phyloP scores from a whole-genome alignment of 2,113 vertebrate species.

The Myrmecophaga tridactyla region DNA sequence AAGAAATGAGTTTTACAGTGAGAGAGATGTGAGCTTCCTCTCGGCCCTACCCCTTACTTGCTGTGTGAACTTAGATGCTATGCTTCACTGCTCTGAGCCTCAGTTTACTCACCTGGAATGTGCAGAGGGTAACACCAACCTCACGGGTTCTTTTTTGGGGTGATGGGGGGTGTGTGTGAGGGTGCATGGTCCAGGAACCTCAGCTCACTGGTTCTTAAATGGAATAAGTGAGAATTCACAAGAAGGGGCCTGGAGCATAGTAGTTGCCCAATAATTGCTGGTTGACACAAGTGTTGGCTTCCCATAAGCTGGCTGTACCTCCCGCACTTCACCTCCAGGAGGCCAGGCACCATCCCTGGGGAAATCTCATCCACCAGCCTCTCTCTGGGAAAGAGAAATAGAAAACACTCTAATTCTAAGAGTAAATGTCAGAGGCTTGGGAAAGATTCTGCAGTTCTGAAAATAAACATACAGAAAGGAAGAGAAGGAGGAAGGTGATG shows the following conservation, averaged over 20 bases:
- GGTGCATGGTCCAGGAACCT: too few relatives aligned
- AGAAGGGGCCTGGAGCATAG: background rate
- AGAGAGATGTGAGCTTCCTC: background rate
- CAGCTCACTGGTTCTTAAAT: background rate
- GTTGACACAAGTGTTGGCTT: background rate
- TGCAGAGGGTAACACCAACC: background rate
- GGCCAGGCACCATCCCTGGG: background rate
- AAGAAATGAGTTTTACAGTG: background rate
- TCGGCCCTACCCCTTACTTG: background rate
- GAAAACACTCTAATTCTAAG: conserved; percentile 54
- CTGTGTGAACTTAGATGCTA: background rate
- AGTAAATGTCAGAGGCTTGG: conserved; percentile 61
- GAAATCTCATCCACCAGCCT: background rate
- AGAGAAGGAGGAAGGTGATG: background rate
- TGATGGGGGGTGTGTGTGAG: too few relatives aligned
- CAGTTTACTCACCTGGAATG: background rate
- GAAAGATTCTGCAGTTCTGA: conserved; percentile 31
- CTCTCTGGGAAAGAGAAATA: background rate
- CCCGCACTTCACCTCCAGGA: background rate
- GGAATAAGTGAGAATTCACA: background rate
- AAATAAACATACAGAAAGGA: background rate
- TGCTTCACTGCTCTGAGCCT: background rate
- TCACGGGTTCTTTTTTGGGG: background rate
- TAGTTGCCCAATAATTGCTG: background rate
- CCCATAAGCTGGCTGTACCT: background rate